Evolutionary conservation across 2,113 vertebrate species (phyloP).

Genomic region (Dermatemys mawii): DNA sequence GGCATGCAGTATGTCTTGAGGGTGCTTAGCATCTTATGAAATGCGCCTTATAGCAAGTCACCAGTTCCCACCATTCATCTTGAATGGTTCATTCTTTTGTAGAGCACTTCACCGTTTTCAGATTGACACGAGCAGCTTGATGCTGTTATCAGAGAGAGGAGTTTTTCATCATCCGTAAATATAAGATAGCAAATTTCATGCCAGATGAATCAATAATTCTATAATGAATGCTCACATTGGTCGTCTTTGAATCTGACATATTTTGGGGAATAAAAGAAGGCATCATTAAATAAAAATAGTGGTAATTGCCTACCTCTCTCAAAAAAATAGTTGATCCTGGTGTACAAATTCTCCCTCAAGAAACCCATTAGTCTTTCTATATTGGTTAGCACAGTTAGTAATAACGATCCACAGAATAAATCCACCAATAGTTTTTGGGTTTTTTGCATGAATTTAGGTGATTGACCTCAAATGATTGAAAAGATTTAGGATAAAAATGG

Average conservation of each 20-base stretch:
- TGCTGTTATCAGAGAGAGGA: not conserved
- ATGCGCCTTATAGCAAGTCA: not conserved
- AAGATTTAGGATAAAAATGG: not conserved
- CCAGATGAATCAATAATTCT: conserved; percentile 53
- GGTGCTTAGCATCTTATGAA: not conserved
- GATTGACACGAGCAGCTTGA: not conserved
- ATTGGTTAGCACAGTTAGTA: conserved; percentile 37
- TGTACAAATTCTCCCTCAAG: conserved; percentile 52
- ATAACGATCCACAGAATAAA: conserved; percentile 37
- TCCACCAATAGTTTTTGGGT: conserved; percentile 16
- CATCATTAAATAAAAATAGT: conserved; percentile 47
- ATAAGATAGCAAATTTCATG: not conserved
- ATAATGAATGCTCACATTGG: conserved; percentile 37
- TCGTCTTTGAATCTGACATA: conserved; percentile 40
- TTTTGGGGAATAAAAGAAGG: conserved; percentile 43
- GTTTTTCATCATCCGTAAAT: conserved; percentile 51
- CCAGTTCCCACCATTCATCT: not conserved
- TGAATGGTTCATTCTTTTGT: not conserved
- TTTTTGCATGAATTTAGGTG: conserved; percentile 8
- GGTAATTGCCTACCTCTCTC: conserved; percentile 51
- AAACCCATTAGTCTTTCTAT: conserved; percentile 65
- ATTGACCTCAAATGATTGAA: conserved; percentile 1
- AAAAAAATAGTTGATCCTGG: conserved; percentile 36
- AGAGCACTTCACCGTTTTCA: not conserved
- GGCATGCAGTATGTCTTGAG: not conserved